phyloP scores from a whole-genome alignment of 2,888 invertebrate genomes.

The Polylopha cassiicola region DNA sequence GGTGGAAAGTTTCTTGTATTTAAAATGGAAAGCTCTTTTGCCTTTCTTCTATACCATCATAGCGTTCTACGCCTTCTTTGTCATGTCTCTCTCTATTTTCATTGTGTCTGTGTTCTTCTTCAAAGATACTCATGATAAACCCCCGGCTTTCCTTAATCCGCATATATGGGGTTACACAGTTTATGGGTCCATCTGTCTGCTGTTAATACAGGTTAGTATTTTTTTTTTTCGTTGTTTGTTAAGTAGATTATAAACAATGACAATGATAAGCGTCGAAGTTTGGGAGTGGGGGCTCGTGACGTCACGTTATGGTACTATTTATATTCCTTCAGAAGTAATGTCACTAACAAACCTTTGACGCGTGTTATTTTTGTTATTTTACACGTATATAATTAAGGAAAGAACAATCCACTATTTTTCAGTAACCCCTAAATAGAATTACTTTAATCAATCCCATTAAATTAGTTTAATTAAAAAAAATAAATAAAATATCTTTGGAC shows the following conservation, averaged over 20 bases:
- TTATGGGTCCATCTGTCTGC: conserved; percentile 50
- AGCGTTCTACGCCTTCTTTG: conserved; percentile 66
- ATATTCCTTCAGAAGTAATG: no score
- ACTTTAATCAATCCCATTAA: no score
- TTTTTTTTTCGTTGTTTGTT: not conserved
- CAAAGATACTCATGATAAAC: conserved; percentile 46
- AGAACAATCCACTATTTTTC: no score
- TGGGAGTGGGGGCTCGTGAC: no score
- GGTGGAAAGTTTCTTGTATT: conserved; percentile 73
- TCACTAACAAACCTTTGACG: no score
- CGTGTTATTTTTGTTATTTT: no score
- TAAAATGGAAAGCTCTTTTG: conserved; percentile 76
- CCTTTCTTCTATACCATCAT: conserved; percentile 75
- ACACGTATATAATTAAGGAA: no score
- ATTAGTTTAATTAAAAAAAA: no score
- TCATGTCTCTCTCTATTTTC: conserved; percentile 67
- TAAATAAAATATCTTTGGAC: conserved; percentile 1
- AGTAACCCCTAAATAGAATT: no score
- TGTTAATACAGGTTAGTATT: conserved; percentile 59
- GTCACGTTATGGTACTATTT: no score
- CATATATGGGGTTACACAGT: conserved; percentile 58
- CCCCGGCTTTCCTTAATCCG: conserved; percentile 47
- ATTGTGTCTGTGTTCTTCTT: conserved; percentile 68
- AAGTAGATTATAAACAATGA: no score
- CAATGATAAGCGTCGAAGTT: no score